Percentiles rank a stretch among this genome's conserved stretches.
phyloP scores from a whole-genome alignment of 2,797 vertebrate genomes.

The Coreius guichenoti region DNA sequence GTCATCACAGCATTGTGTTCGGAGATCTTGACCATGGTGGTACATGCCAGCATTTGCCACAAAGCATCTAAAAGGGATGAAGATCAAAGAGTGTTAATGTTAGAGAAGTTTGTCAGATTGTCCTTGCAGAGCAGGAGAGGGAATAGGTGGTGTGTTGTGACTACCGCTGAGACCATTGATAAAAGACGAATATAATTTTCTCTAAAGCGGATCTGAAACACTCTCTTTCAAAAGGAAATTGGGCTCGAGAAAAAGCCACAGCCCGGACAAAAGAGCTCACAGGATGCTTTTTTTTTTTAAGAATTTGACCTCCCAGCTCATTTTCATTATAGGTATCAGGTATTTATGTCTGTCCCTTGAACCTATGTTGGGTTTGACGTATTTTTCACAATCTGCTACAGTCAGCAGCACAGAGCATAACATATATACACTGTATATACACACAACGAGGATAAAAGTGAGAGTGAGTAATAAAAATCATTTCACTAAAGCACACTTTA shows the following conservation, averaged over 20 bases:
- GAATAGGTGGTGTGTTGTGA: slow-evolving; percentile 3
- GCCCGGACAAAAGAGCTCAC: slow-evolving; percentile 30
- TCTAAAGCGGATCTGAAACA: slow-evolving; percentile 24
- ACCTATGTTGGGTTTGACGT: neutral
- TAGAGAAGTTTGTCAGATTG: neutral
- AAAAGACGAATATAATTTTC: slow-evolving; percentile 25
- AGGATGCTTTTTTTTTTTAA: neutral
- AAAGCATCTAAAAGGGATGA: slow-evolving; percentile 43
- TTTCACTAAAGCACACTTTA: slow-evolving; percentile 28
- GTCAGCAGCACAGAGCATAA: neutral
- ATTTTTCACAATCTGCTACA: neutral
- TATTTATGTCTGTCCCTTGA: slow-evolving; percentile 8
- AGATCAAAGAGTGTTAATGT: slow-evolving; percentile 41
- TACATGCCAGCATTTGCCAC: slow-evolving; percentile 27
- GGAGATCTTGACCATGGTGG: slow-evolving; percentile 15
- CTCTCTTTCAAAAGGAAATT: slow-evolving; percentile 47
- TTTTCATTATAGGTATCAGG: slow-evolving; percentile 40
- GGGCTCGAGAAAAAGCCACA: slow-evolving; percentile 10
- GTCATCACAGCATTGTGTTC: slow-evolving; percentile 39
- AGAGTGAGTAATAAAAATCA: slow-evolving; percentile 32
- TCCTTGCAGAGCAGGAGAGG: slow-evolving; percentile 17
- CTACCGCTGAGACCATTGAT: slow-evolving; percentile 23
- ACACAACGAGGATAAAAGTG: slow-evolving; percentile 15
- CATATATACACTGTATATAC: neutral
- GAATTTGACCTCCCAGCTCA: slow-evolving; percentile 8